A percentile compares a stretch with the other conserved stretches of the same genome.
Evolutionary conservation across 2,113 vertebrate species (phyloP).

Genomic region (Jaculus jaculus): DNA sequence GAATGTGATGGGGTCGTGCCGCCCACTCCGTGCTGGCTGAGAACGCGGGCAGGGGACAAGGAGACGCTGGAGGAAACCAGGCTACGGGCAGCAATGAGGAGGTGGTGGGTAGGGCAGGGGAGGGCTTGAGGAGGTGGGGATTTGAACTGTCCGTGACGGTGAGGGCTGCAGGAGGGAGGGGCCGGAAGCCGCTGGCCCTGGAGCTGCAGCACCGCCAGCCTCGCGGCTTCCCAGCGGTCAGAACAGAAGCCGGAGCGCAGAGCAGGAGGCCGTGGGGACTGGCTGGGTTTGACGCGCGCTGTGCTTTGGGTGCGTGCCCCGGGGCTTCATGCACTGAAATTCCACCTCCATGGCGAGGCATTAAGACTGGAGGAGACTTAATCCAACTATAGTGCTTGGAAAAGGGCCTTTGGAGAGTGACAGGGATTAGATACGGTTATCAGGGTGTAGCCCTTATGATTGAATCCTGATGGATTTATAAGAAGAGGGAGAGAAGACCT

Average conservation of each 20-base stretch:
- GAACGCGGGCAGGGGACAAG: neutral
- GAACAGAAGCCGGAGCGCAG: slow-evolving; percentile 54
- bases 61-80: neutral
- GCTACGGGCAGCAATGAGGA: neutral
- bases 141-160: neutral
- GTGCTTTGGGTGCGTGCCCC: no score
- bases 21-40: neutral
- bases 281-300: slow-evolving; percentile 7
- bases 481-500: neutral
- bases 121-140: neutral
- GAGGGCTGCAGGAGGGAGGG: neutral
- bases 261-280: slow-evolving; percentile 49
- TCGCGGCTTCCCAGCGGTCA: slow-evolving; percentile 36
- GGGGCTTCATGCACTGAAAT: neutral
- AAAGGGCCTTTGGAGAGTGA: neutral
- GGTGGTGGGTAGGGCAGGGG: neutral
- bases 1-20: neutral
- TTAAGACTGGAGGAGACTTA: neutral
- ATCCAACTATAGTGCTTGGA: neutral
- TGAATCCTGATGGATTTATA: no score
- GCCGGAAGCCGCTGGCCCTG: neutral
- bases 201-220: neutral
- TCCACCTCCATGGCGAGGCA: neutral
- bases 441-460: no score
- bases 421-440: no score